Percentiles rank a stretch among this genome's conserved stretches.
These are phyloP conservation scores for Pterophyllum scalare DNA, from an alignment of 2,113 vertebrate genomes.

Conservation along the genomic window DNA sequence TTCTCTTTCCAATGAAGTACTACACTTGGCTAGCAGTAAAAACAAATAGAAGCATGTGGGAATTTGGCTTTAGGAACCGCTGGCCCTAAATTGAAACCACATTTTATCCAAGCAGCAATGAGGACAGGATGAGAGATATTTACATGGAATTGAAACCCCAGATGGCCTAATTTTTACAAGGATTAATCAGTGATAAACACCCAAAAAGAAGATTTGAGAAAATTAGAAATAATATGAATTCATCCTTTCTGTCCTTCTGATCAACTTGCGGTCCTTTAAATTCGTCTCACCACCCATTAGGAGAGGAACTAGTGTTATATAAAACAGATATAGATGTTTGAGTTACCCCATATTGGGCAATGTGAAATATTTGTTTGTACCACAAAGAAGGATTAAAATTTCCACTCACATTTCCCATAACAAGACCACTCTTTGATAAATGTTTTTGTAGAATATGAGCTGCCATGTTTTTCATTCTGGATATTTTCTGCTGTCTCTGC, in stretches of 20 bases:
- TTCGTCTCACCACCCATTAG: not conserved
- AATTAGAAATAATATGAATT: not conserved
- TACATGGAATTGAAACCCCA: not conserved
- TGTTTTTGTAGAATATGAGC: not conserved
- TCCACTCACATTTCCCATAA: slow-evolving; percentile 2
- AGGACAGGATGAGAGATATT: not conserved
- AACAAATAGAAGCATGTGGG: slow-evolving; percentile 39
- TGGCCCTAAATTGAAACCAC: slow-evolving; percentile 51
- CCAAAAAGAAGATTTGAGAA: not conserved
- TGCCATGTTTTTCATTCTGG: slow-evolving; percentile 32
- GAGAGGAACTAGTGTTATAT: not conserved
- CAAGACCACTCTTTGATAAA: slow-evolving; percentile 12
- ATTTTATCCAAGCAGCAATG: slow-evolving; percentile 19
- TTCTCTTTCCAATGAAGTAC: slow-evolving; percentile 28
- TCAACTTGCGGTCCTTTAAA: not conserved
- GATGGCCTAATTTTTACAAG: not conserved
- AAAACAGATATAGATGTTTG: not conserved
- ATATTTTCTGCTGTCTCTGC: slow-evolving; percentile 42
- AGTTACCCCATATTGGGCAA: not conserved
- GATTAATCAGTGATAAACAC: not conserved
- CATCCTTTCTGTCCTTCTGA: not conserved
- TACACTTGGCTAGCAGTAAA: slow-evolving; percentile 23
- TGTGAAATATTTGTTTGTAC: not conserved
- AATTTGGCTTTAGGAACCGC: slow-evolving; percentile 38
- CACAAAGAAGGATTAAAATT: slow-evolving; percentile 1